phyloP scores from a whole-genome alignment of 1,140 invertebrate species.

The Eumaeus atala region DNA sequence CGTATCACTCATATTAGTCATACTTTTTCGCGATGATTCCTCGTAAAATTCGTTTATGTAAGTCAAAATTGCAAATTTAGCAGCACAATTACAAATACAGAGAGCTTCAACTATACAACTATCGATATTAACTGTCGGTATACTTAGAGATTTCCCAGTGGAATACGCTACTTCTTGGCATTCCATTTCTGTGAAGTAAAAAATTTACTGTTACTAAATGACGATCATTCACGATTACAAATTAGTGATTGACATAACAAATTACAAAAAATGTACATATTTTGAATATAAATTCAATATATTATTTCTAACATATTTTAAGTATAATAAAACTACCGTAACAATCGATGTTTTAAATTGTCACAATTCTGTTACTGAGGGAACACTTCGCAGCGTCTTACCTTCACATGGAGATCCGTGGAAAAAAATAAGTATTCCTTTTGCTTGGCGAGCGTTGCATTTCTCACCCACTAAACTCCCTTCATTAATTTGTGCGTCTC shows the following conservation, averaged over 20 bases:
- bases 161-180: conserved; percentile 59
- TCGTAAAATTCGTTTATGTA: conserved; percentile 46
- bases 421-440: conserved; percentile 52
- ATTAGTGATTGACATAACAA: no score
- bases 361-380: no score
- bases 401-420: conserved; percentile 62
- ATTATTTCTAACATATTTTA: no score
- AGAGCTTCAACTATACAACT: conserved; percentile 49
- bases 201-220: no score
- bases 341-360: no score
- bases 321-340: no score
- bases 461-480: conserved; percentile 24
- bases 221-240: no score
- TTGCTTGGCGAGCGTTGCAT: conserved; percentile 22
- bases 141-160: conserved; percentile 39
- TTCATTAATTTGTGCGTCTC: conserved; percentile 21
- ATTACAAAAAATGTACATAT: no score
- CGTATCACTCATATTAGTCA: no score
- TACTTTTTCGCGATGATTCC: no score
- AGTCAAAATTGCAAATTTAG: conserved; percentile 36
- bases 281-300: no score
- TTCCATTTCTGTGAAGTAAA: conserved; percentile 40
- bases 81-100: conserved; percentile 33
- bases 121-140: conserved; percentile 54
- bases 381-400: conserved; percentile 14